These are phyloP conservation scores for Umimayanthus kanabou DNA, from an alignment of 92 coral and sea anemone species.

Conservation along the genomic window DNA sequence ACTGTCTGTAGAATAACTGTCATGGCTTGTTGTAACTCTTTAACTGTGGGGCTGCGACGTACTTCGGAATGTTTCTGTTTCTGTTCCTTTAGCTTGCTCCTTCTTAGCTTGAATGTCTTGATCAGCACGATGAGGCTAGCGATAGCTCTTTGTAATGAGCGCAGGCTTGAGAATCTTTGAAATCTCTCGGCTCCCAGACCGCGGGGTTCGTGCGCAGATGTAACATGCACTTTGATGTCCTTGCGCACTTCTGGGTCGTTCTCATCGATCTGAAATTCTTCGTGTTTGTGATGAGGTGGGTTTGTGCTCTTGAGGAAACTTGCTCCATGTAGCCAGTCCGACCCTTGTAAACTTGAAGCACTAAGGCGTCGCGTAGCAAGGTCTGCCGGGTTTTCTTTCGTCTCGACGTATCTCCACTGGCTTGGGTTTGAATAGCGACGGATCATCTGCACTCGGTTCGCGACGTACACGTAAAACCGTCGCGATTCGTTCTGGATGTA, in stretches of 20 bases:
- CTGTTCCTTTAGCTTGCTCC: neutral
- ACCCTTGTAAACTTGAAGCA: conserved; percentile 21
- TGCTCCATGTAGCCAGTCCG: conserved; percentile 56
- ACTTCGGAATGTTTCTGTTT: no score
- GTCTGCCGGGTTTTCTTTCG: conserved; percentile 38
- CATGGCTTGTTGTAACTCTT: neutral
- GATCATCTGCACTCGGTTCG: no score
- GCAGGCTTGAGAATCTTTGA: conserved; percentile 28
- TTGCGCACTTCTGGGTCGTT: conserved; percentile 57
- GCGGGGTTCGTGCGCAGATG: neutral
- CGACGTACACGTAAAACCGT: no score
- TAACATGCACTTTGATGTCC: neutral
- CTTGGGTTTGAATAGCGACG: neutral
- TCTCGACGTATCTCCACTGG: conserved; percentile 45
- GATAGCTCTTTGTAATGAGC: conserved; percentile 16
- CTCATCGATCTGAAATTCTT: neutral
- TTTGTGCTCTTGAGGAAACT: conserved; percentile 27
- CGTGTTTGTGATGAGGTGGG: neutral
- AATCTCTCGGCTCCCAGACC: conserved; percentile 31
- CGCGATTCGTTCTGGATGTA: no score
- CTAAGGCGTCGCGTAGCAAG: conserved; percentile 47
- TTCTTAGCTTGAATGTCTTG: conserved; percentile 5
- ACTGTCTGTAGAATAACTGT: neutral
- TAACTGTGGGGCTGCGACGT: no score
- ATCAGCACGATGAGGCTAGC: neutral